These are phyloP conservation scores for Yponomeuta cagnagella DNA, from an alignment of 2,888 invertebrate species.

Conservation along the genomic window DNA sequence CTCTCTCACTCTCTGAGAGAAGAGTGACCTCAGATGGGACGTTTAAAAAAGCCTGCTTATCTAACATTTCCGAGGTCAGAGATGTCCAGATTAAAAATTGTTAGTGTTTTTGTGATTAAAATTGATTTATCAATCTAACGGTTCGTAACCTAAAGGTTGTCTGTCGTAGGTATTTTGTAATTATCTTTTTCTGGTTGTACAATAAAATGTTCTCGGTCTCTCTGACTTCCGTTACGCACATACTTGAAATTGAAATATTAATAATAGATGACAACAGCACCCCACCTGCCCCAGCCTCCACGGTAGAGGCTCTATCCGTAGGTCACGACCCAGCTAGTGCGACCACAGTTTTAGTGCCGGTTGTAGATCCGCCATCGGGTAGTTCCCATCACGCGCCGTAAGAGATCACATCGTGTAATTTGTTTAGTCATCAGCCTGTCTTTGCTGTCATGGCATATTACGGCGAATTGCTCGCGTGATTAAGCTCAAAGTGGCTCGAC, in stretches of 20 bases:
- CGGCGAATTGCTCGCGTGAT: not conserved
- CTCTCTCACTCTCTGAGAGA: no score
- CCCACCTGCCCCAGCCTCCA: slow-evolving; percentile 6
- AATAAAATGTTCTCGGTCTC: no score
- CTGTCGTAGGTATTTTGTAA: no score
- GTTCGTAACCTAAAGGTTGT: no score
- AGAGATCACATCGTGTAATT: not conserved
- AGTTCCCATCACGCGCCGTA: not conserved
- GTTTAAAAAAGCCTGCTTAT: no score
- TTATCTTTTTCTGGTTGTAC: no score
- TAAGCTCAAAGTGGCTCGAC: not conserved
- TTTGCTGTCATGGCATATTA: not conserved
- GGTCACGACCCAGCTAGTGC: not conserved
- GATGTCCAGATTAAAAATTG: no score
- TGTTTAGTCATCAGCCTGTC: not conserved
- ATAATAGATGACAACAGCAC: not conserved
- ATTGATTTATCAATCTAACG: no score
- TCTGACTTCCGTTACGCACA: no score
- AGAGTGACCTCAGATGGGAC: no score
- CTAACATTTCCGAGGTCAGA: no score
- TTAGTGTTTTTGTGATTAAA: no score
- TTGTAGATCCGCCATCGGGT: not conserved
- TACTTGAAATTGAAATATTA: not conserved
- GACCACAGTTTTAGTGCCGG: not conserved
- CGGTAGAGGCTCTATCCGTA: not conserved